Evolutionary conservation across 2,888 invertebrate genomes (phyloP), one percentile per base, ranked within the genome.

Genomic region (Sphaerophoria taeniata): DNA sequence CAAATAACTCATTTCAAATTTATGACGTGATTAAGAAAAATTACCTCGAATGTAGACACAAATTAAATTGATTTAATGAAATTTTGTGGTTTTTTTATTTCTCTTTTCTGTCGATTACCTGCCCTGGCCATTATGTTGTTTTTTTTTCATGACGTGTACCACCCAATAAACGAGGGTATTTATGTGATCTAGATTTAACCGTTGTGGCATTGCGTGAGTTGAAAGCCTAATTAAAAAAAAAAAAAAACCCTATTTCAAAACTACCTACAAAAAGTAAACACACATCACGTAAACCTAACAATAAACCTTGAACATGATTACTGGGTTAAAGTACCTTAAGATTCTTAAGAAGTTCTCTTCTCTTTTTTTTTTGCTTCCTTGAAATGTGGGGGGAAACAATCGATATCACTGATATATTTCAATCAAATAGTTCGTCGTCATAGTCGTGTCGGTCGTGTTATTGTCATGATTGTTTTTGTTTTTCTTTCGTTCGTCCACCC

Each of bases 331-430:
- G n/a, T 49, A 47, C n/a, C n/a, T n/a, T n/a, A n/a, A n/a, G 6
- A 36, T 56, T 31, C 47, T 56, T 34, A n/a, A 39, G 14, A 67
- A 55, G 6, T 45, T 33, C 33, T 33, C 33, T 45, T 56, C 31
- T 31, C 31, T 74, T 11, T 14, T n/a, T 4, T 43, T 43, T 12
- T 9, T 65, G 31, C 7, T 56, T n/a, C n/a, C n/a, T n/a, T n/a
- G n/a, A n/a, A n/a, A n/a, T n/a, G n/a, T n/a, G n/a, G 34, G 60
- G 31, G 45, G 60, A 51, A n/a, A 53, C 49, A 58, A 74, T 74
- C 49, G 51, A 69, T 60, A 75, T 45, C 34, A 43, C 34, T n/a
- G 16, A 60, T 34, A 11, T 39, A 67, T 69, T 58, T n/a, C 67
- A 67, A 43, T 43, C 60, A 33, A 58, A 39, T 72, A 39, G 43